These are phyloP conservation scores for Stichodactyla helianthus DNA, from an alignment of 64 coral and sea anemone species.

Conservation along the genomic window DNA sequence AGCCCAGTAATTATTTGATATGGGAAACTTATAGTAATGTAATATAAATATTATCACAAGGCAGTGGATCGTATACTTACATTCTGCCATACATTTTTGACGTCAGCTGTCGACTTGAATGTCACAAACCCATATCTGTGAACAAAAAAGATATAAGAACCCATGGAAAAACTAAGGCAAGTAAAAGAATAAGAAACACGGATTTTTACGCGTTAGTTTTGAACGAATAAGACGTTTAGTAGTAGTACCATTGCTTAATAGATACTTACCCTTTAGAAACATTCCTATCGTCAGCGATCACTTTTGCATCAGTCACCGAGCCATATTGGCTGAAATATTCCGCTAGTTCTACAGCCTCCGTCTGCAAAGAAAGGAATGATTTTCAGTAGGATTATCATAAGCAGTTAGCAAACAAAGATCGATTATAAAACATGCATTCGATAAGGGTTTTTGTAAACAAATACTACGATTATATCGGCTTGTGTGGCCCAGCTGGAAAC, in stretches of 20 bases:
- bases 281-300: slow-evolving; percentile 30
- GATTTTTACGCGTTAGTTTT: too few species aligned
- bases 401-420: not conserved
- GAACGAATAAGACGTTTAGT: too few species aligned
- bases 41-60: too few species aligned
- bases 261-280: slow-evolving; percentile 38
- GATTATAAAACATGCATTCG: too few species aligned
- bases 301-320: slow-evolving; percentile 22
- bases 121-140: slow-evolving; percentile 46
- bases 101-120: not conserved
- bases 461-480: too few species aligned
- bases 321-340: slow-evolving; percentile 23
- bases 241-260: not conserved
- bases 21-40: too few species aligned
- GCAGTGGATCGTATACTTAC: slow-evolving; percentile 7
- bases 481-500: not conserved
- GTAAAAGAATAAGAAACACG: not conserved
- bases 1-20: too few species aligned
- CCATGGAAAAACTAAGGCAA: not conserved
- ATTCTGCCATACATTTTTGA: slow-evolving; percentile 11
- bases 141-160: not conserved
- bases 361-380: slow-evolving; percentile 20
- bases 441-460: too few species aligned
- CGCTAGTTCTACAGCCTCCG: slow-evolving; percentile 21
- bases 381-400: not conserved